Evolutionary conservation across 35 echinoderm and acorn worm species (phyloP).

Genomic region (Holothuria glaberrima): DNA sequence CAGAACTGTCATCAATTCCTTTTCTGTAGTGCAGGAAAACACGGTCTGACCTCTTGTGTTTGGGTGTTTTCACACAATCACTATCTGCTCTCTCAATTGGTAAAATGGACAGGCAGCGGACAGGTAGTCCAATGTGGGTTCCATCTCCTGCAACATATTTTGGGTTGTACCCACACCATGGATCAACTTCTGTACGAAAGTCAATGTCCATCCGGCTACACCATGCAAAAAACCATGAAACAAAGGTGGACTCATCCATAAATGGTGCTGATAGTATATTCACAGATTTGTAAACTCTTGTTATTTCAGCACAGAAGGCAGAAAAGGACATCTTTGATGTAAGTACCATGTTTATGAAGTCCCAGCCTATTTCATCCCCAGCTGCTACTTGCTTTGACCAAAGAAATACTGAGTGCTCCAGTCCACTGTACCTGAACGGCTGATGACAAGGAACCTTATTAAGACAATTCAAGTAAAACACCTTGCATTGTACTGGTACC

Average conservation of each 20-base stretch:
- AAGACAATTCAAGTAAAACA: no score
- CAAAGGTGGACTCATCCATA: slow-evolving; percentile 41
- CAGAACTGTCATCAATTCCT: slow-evolving; percentile 11
- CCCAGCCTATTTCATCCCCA: slow-evolving; percentile 37
- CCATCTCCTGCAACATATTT: slow-evolving; percentile 22
- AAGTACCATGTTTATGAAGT: slow-evolving; percentile 8
- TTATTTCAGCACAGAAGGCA: slow-evolving; percentile 22
- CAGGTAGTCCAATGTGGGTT: slow-evolving; percentile 27
- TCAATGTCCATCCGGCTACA: not conserved
- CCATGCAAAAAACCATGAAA: slow-evolving; percentile 39
- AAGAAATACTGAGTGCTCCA: not conserved
- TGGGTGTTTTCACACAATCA: not conserved
- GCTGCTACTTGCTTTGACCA: slow-evolving; percentile 25
- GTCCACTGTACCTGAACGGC: not conserved
- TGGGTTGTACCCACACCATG: slow-evolving; percentile 34
- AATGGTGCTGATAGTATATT: slow-evolving; percentile 24
- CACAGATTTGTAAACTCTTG: slow-evolving; percentile 12
- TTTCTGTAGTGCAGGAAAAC: slow-evolving; percentile 33
- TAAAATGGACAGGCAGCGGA: slow-evolving; percentile 1
- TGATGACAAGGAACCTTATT: not conserved
- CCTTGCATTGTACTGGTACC: no score
- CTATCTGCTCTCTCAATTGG: slow-evolving; percentile 24
- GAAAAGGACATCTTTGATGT: slow-evolving; percentile 33
- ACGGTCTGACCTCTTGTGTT: not conserved
- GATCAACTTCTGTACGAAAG: no score